Base-by-base conservation (phyloP, 1,140 invertebrate genomes). In the Augochlora pura region DNA sequence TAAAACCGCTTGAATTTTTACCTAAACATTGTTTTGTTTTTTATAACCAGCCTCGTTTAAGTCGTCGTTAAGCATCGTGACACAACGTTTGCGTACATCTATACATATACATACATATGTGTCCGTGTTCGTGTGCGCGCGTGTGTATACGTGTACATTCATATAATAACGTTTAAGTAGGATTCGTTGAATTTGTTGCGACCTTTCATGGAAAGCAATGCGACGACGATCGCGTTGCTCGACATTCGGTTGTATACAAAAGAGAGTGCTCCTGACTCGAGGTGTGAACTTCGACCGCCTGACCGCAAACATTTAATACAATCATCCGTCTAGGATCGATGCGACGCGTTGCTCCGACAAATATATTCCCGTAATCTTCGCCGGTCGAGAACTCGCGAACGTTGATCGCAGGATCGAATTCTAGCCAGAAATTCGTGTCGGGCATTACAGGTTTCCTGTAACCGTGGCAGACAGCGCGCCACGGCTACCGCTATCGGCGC, bases 131-230 rank as follows among this genome's bases (percentile, higher is more conserved):
- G n/a, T 46, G 52, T 72, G 46, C 25, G 2, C 62, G 42, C 42
- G 18, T 62, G 9, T 72, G 10, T 60, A 46, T 59, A 14, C 10
- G 49, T 52, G 46, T 46, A 18, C 62, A 72, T 72, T 32, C 62
- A 21, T 72, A n/a, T 62, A 49, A 46, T 77, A 72, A 77, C 32
- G 12, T 78, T 57, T 46, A 71, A 77, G 23, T 77, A 78, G 60
- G 69, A 78, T 78, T 78, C 76, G 76, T 78, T 77, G 76, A 77
- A 77, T 69, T 77, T 64, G 59, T 54, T 54, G 67, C 46, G 66
- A 77, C 62, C n/a, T 42, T 14, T 23, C 46, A 16, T 16, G 16
- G 49, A 1, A 71, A 49, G 14, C 52, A 77, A 77, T 64, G 10
- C 25, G 25, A 54, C 25, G 25, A 54, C 38, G 21, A 2, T 54